Evolutionary conservation across 2,888 invertebrate species (phyloP).

Genomic region (Aethes cnicana): DNA sequence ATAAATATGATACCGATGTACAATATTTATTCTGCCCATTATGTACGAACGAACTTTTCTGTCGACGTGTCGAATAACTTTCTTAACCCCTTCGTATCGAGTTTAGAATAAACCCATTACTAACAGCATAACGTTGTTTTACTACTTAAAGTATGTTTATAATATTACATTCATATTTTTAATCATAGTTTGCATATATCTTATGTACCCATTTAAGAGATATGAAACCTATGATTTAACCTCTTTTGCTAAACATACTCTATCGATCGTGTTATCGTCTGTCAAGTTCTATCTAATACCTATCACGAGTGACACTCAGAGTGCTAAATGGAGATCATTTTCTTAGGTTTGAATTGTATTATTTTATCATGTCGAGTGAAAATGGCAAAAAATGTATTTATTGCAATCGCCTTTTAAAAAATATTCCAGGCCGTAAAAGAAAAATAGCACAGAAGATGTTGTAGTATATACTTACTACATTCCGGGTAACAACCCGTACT

Average conservation of each 20-base stretch:
- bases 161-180: not conserved
- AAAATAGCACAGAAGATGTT: conserved; percentile 6
- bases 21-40: conserved; percentile 3
- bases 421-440: conserved; percentile 12
- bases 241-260: not conserved
- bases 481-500: no score
- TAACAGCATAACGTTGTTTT: not conserved
- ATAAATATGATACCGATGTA: not conserved
- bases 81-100: not conserved
- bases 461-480: no score
- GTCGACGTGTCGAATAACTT: not conserved
- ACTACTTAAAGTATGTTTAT: not conserved
- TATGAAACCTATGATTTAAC: conserved; percentile 4
- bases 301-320: not conserved
- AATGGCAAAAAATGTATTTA: conserved; percentile 1
- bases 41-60: conserved; percentile 7
- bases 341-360: not conserved
- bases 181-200: conserved; percentile 7
- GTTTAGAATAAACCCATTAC: not conserved
- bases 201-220: conserved; percentile 3
- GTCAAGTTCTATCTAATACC: not conserved
- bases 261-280: no score
- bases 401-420: conserved; percentile 14
- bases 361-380: not conserved
- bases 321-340: not conserved